phyloP scores from a whole-genome alignment of 2,113 vertebrate species.

The Dunckerocampus dactyliophorus region DNA sequence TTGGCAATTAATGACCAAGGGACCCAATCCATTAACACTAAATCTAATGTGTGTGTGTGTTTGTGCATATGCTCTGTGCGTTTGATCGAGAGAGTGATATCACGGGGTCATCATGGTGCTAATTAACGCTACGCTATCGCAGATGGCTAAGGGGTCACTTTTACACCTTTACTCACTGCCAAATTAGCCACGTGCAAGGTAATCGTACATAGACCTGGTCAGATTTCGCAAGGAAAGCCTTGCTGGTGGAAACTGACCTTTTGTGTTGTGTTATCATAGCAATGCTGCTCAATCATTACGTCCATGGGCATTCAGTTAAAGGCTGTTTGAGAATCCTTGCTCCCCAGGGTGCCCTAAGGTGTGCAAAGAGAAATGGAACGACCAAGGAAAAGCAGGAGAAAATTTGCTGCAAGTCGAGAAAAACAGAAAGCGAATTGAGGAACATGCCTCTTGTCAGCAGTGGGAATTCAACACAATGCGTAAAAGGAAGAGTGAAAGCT shows the following conservation, averaged over 20 bases:
- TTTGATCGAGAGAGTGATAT: slow-evolving; percentile 20
- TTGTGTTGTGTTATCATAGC: slow-evolving; percentile 24
- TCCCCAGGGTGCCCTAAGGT: slow-evolving; percentile 33
- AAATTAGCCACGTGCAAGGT: slow-evolving; percentile 51
- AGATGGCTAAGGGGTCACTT: slow-evolving; percentile 57
- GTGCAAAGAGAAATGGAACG: slow-evolving; percentile 3
- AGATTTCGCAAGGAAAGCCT: slow-evolving; percentile 20
- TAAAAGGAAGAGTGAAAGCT: neutral
- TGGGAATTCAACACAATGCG: neutral
- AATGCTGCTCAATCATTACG: slow-evolving; percentile 21
- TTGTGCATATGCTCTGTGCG: slow-evolving; percentile 14
- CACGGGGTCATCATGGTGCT: slow-evolving; percentile 27
- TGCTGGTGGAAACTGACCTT: slow-evolving; percentile 32
- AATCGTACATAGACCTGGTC: slow-evolving; percentile 50
- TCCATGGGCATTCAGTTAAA: slow-evolving; percentile 39
- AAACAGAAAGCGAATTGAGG: slow-evolving; percentile 9
- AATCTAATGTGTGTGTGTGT: slow-evolving; percentile 35
- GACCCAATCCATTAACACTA: slow-evolving; percentile 40
- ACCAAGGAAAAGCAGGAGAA: neutral
- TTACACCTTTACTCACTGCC: slow-evolving; percentile 53
- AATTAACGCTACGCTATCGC: slow-evolving; percentile 60
- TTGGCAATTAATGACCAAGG: slow-evolving; percentile 48
- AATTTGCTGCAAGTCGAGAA: slow-evolving; percentile 15
- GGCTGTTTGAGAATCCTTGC: slow-evolving; percentile 13
- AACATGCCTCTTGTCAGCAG: slow-evolving; percentile 7